Percentiles rank a stretch among this genome's conserved stretches.
Conservation (phyloP, 2,888 invertebrate species). For the Cryptocephalus primarius region DNA sequence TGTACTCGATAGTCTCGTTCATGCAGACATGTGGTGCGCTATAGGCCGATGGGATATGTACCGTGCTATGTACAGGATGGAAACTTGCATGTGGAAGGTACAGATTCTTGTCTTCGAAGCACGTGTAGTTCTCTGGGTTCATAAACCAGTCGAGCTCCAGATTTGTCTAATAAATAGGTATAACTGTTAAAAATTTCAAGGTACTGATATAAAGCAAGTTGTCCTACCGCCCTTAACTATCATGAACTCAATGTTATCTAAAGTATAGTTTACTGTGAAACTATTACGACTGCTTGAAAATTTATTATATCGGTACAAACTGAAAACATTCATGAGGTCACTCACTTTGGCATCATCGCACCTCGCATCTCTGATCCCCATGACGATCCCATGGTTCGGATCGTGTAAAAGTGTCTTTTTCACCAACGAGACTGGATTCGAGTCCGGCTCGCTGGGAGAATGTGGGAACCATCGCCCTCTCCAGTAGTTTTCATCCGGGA, state of each 20-base stretch:
- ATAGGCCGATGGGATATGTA: slow-evolving; percentile 46
- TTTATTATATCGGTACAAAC: too few species aligned
- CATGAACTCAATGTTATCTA: too few species aligned
- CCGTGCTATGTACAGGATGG: slow-evolving; percentile 41
- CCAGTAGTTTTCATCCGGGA: slow-evolving; percentile 18
- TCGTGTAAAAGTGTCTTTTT: slow-evolving; percentile 15
- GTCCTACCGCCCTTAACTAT: neutral
- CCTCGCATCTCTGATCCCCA: slow-evolving; percentile 41
- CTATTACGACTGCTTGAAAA: too few species aligned
- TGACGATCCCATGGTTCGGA: slow-evolving; percentile 37
- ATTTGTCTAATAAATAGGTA: slow-evolving; percentile 38
- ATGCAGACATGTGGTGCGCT: slow-evolving; percentile 57
- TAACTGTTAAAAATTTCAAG: too few species aligned
- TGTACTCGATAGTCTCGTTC: slow-evolving; percentile 51
- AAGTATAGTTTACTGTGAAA: too few species aligned
- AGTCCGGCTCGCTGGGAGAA: slow-evolving; percentile 20
- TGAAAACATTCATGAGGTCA: neutral
- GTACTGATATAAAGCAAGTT: neutral
- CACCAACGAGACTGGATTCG: slow-evolving; percentile 15
- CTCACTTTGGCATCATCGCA: slow-evolving; percentile 61
- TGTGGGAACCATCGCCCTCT: slow-evolving; percentile 36
- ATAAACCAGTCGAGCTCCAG: slow-evolving; percentile 50
- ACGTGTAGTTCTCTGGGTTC: slow-evolving; percentile 47
- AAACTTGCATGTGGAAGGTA: slow-evolving; percentile 39
- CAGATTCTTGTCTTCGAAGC: slow-evolving; percentile 41